Evolutionary conservation across 2,113 vertebrate genomes (phyloP), one percentile per base, ranked within the genome.

Genomic region (Gallinago paraguaiae): DNA sequence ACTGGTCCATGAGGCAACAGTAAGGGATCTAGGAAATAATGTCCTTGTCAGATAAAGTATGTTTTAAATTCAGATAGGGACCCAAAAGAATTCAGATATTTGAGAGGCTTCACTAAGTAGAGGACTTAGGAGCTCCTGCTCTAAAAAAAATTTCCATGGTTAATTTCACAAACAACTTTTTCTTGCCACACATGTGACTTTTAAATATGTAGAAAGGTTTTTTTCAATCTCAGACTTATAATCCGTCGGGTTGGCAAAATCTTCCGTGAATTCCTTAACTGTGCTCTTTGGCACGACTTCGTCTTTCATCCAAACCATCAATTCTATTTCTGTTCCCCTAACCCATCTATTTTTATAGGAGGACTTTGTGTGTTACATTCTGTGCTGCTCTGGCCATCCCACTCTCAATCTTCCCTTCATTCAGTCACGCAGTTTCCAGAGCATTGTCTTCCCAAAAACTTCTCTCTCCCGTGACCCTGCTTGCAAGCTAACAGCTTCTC

Each of bases 281-380:
- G 31, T 53, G 15, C 67, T 25, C 56, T 89, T 82, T 75, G 72
- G 74, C 81, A 41, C 30, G 59, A 77, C 50, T 80, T 88, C 41
- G 25, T 80, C 54, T 93, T 90, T 72, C 85, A 83, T 72, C 54
- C 85, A 70, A 94, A 31, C 63, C 50, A 65, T 41, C 63, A 37
- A n/a, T 76, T 83, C 79, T 93, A 72, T 90, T 94, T 95, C 79
- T 92, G 75, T 88, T 93, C 37, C 67, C 17, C 67, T 76, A 77
- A 31, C 59, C 50, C 79, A 50, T 92, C 90, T 96, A 65, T 96
- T 95, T 95, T 95, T 91, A 65, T 39, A 46, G 2, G 1, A 67
- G 69, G 41, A 48, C 82, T 94, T 82, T 43, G 45, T 70, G 39
- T 76, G 57, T 81, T 54, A 16, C 37, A 46, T 68, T 82, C 67